Percentiles rank a stretch among this genome's conserved stretches.
Conservation (phyloP, 1,140 invertebrate species). For the Macrosteles quadrilineatus region DNA sequence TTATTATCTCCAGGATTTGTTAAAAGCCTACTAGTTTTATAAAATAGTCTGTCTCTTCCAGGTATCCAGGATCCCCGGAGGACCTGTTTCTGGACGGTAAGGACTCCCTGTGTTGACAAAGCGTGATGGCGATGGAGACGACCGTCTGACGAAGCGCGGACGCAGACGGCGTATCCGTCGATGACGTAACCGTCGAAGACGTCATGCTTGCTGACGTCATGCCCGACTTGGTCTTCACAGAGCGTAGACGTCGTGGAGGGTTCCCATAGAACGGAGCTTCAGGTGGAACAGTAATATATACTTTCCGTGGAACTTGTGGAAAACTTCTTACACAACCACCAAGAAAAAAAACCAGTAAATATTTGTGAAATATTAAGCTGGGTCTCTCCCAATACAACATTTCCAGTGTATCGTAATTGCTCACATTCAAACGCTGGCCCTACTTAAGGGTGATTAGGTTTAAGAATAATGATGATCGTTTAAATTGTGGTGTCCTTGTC, state of each 20-base stretch:
- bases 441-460: no score
- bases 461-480: no score
- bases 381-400: no score
- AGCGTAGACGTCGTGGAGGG: background rate
- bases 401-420: background rate
- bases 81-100: conserved; percentile 66
- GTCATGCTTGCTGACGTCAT: background rate
- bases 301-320: no score
- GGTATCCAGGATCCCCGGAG: conserved; percentile 43
- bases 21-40: no score
- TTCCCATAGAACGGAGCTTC: background rate
- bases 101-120: conserved; percentile 73
- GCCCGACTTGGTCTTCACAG: conserved; percentile 7
- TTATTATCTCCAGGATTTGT: no score
- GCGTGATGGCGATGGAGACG: conserved; percentile 62
- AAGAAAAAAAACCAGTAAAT: no score
- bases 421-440: no score
- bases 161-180: conserved; percentile 11
- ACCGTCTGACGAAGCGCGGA: conserved; percentile 54
- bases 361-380: no score
- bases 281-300: background rate
- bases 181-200: background rate
- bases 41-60: no score
- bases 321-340: no score
- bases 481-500: no score